phyloP scores from a whole-genome alignment of 2,888 invertebrate species.

The Ceriagrion tenellum region DNA sequence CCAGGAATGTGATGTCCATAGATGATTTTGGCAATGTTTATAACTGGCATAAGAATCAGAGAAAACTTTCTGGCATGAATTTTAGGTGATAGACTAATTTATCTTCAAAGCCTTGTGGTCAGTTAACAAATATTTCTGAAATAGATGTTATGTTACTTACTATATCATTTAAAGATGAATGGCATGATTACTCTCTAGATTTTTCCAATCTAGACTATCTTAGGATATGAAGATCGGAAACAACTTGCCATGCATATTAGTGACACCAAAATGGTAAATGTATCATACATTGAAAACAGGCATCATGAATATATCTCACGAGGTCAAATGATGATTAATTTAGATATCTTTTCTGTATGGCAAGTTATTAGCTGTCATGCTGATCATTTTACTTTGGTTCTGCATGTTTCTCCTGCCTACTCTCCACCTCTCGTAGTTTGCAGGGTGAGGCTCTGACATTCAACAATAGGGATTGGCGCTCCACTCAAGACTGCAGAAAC shows the following conservation, averaged over 20 bases:
- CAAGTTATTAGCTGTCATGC: constrained; percentile 53
- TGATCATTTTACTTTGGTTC: constrained; percentile 44
- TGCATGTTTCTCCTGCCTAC: constrained; percentile 56
- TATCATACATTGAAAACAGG: background rate
- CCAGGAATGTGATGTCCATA: background rate
- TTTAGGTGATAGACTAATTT: constrained; percentile 11
- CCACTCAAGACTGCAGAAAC: too few species aligned
- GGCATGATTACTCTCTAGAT: constrained; percentile 44
- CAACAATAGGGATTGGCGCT: background rate
- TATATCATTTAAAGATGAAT: background rate
- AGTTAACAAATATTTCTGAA: background rate
- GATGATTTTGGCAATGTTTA: background rate
- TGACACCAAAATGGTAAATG: background rate
- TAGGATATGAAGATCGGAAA: background rate
- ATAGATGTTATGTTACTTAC: background rate
- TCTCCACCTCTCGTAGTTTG: constrained; percentile 45
- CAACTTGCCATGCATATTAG: constrained; percentile 37
- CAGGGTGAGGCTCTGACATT: constrained; percentile 52
- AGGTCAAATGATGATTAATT: background rate
- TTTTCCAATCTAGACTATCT: background rate
- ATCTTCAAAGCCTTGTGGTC: background rate
- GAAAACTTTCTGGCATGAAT: constrained; percentile 39
- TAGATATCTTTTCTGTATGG: constrained; percentile 5
- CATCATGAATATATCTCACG: background rate
- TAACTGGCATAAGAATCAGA: background rate